Base-by-base conservation (phyloP, 2,888 invertebrate species). In the Mesochorus sp. region DNA sequence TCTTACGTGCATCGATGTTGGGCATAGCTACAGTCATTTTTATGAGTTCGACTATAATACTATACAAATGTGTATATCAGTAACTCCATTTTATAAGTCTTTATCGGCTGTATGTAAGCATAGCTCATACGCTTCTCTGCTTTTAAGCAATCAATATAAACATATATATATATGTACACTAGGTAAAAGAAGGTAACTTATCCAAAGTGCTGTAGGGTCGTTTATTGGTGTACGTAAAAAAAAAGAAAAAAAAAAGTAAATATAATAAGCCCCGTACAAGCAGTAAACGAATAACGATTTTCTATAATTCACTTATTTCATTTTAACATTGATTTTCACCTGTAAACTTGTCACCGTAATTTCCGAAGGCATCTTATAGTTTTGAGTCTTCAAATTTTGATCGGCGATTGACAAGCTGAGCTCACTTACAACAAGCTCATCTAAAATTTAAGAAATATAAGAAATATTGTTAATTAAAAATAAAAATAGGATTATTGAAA, bases 321-420 rank as follows among this genome's bases (percentile, higher is more conserved):
- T 55, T n/a, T 44, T 1, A 37, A 47, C 0, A 26, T 37, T 17
- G 44, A 66, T 71, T 67, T 68, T 76, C 66, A 84, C 84, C 84
- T 85, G 80, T 76, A 71, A 81, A 31, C 81, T 82, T 31, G 84
- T 84, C 4, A 85, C 80, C 73, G 59, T 75, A 37, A 84, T 61
- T 59, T 81, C 66, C 1, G 47, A 28, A 26, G 81, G 81, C 42
- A 75, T 53, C 0, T 28, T 14, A 12, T 21, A 17, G 4, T 39
- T 37, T 12, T 19, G 44, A 1, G 3, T 5, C 4, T 44, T 55
- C 37, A 17, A 26, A 28, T 59, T 28, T 14, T 14, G 24, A 37
- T 66, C 70, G 1, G 73, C 70, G n/a, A 37, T 4, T 8, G 74
- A 61, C 12, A 74, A 19, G 8, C 62, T 44, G 24, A 66, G 24